A percentile compares a stretch with the other conserved stretches of the same genome.
phyloP scores from a whole-genome alignment of 2,888 invertebrate genomes.

The Monochamus alternatus region DNA sequence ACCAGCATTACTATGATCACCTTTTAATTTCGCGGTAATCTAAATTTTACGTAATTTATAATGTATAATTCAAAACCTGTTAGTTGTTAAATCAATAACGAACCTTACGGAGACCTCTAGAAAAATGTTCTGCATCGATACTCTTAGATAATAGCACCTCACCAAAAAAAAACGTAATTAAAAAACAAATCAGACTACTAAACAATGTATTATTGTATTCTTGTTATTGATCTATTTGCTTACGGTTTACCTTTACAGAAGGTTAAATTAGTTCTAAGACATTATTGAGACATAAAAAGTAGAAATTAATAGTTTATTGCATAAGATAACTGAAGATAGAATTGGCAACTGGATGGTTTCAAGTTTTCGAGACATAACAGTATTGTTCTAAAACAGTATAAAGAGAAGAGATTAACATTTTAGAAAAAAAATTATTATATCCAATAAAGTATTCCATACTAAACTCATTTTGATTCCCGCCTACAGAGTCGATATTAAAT shows the following conservation, averaged over 20 bases:
- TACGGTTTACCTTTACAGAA: not conserved
- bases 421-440: slow-evolving; percentile 12
- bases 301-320: too few species aligned
- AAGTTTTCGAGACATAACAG: too few species aligned
- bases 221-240: not conserved
- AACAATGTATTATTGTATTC: not conserved
- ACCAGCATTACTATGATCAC: not conserved
- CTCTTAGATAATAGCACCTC: not conserved
- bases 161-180: slow-evolving; percentile 10
- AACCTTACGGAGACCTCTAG: not conserved
- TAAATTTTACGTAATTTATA: not conserved
- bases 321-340: too few species aligned
- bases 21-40: not conserved
- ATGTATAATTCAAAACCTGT: not conserved
- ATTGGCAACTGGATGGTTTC: too few species aligned
- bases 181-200: slow-evolving; percentile 17
- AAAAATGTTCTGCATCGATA: slow-evolving; percentile 17
- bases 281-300: too few species aligned
- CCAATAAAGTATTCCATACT: slow-evolving; percentile 7
- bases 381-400: too few species aligned
- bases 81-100: not conserved
- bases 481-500: slow-evolving; percentile 20
- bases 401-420: not conserved
- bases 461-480: slow-evolving; percentile 9
- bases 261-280: not conserved